A percentile compares a stretch with the other conserved stretches of the same genome.
Conservation (phyloP, 2,797 vertebrate genomes). For the Clarias pachynema region DNA sequence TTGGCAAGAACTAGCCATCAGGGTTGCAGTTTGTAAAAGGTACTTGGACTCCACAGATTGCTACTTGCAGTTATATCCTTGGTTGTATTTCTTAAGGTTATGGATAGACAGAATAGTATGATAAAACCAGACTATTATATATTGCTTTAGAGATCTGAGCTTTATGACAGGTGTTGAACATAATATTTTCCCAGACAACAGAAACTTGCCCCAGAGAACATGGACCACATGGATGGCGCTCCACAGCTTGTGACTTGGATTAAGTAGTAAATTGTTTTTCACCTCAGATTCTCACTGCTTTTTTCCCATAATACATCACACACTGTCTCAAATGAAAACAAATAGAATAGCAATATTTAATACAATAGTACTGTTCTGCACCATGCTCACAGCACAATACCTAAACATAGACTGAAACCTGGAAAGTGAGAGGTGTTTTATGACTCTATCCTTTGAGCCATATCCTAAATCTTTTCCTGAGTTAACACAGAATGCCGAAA, state of each 20-base stretch:
- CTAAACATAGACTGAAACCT: background rate
- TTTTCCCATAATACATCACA: background rate
- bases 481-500: conserved; percentile 11
- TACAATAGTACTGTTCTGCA: too few species aligned
- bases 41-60: background rate
- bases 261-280: background rate
- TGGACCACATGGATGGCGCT: background rate
- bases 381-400: background rate
- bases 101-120: background rate
- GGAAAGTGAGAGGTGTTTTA: conserved; percentile 21
- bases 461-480: conserved; percentile 5
- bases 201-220: background rate
- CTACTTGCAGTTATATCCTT: background rate
- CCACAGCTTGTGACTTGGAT: conserved; percentile 20
- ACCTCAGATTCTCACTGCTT: conserved; percentile 2
- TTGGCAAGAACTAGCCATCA: background rate
- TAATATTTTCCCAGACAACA: conserved; percentile 20
- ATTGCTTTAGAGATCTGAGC: background rate
- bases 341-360: background rate
- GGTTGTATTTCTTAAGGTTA: background rate
- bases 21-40: background rate
- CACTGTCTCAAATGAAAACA: background rate
- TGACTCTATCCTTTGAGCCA: background rate
- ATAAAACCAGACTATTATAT: background rate
- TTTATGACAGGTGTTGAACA: conserved; percentile 10